These are phyloP conservation scores for Xiphophorus birchmanni DNA, from an alignment of 2,797 vertebrate genomes.

Conservation along the genomic window DNA sequence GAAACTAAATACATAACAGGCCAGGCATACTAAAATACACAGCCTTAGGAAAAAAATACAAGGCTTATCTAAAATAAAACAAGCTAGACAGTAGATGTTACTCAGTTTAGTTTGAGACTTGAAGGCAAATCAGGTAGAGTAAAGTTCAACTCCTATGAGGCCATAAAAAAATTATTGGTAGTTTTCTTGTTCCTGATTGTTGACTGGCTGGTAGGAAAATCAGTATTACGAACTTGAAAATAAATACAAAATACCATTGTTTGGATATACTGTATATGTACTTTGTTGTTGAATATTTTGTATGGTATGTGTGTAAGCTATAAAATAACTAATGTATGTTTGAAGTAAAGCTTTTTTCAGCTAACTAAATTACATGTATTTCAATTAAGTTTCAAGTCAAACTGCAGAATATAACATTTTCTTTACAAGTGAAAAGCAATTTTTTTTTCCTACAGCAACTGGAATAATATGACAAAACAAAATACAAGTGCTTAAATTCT, in stretches of 20 bases:
- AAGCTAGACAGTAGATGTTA: neutral
- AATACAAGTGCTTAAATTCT: neutral
- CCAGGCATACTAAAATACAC: neutral
- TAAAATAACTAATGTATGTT: neutral
- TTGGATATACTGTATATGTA: neutral
- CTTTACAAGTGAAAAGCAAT: neutral
- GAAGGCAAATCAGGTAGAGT: neutral
- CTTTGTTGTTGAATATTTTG: neutral
- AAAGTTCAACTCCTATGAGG: neutral
- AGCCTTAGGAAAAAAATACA: neutral
- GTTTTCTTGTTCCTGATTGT: neutral
- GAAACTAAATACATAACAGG: constrained; percentile 16
- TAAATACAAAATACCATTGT: neutral
- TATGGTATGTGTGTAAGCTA: neutral
- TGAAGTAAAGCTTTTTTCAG: neutral
- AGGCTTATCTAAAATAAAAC: neutral
- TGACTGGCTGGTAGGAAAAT: neutral
- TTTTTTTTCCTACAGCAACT: neutral
- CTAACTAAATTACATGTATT: neutral
- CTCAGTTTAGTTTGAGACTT: neutral
- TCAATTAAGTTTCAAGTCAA: neutral
- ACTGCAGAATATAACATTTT: neutral
- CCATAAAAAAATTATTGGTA: neutral
- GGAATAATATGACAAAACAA: neutral
- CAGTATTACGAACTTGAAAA: neutral